phyloP scores from a whole-genome alignment of 2,888 invertebrate genomes.

The Azorinus chamasolen region DNA sequence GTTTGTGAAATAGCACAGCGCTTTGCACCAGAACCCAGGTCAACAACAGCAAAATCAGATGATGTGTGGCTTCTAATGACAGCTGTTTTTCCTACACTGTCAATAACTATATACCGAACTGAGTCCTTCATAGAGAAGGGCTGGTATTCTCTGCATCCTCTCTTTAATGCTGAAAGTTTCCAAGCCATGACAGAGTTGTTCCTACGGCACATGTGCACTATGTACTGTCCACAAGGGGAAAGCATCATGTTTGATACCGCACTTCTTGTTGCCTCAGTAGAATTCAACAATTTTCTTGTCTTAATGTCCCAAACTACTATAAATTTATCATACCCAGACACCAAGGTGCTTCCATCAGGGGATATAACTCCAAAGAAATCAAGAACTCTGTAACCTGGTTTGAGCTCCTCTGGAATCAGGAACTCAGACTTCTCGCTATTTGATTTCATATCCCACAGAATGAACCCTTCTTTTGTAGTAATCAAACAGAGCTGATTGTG shows the following conservation, averaged over 20 bases:
- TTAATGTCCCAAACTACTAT: conserved; percentile 60
- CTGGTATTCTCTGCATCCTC: conserved; percentile 35
- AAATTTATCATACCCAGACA: conserved; percentile 66
- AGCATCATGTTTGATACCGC: conserved; percentile 38
- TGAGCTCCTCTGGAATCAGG: conserved; percentile 50
- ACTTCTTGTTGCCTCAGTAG: conserved; percentile 60
- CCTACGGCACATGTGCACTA: conserved; percentile 55
- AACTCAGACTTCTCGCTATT: conserved; percentile 51
- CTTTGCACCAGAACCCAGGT: conserved; percentile 52
- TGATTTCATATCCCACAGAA: conserved; percentile 60
- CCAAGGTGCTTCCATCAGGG: conserved; percentile 52
- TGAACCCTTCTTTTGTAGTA: conserved; percentile 55
- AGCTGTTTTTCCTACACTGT: conserved; percentile 47
- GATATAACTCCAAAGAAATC: conserved; percentile 58
- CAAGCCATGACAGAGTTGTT: conserved; percentile 65
- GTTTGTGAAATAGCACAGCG: conserved; percentile 54
- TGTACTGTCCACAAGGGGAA: conserved; percentile 54
- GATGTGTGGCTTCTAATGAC: conserved; percentile 62
- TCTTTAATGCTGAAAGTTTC: conserved; percentile 54
- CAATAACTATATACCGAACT: conserved; percentile 59
- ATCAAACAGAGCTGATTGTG: conserved; percentile 51
- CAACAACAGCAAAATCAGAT: conserved; percentile 64
- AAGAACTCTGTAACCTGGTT: conserved; percentile 61
- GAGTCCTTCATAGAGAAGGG: conserved; percentile 66
- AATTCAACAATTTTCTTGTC: conserved; percentile 48